Percentiles rank a stretch among this genome's conserved stretches.
Conservation (phyloP, 2,113 vertebrate genomes). For the Notothenia rossii region DNA sequence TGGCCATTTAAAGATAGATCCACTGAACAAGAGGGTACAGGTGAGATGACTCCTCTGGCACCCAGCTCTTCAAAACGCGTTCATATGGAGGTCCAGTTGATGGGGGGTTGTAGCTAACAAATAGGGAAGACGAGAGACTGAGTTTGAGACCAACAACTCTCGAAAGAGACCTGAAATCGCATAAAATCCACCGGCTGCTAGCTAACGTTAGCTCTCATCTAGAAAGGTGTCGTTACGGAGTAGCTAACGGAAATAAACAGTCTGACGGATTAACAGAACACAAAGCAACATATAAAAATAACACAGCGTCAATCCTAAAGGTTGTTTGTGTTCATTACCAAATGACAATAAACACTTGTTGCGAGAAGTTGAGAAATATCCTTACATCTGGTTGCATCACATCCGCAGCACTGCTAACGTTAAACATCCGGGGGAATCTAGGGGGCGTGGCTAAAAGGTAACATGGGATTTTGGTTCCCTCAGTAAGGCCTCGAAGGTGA, state of each 20-base stretch:
- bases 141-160: neutral
- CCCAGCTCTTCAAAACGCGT: slow-evolving; percentile 28
- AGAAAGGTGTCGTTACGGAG: neutral
- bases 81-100: slow-evolving; percentile 5
- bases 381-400: slow-evolving; percentile 54
- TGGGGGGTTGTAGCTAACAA: neutral
- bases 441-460: rapidly evolving
- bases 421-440: neutral
- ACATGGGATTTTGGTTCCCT: rapidly evolving
- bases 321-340: rapidly evolving
- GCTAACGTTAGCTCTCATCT: slow-evolving; percentile 6
- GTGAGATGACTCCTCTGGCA: slow-evolving; percentile 16
- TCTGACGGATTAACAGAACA: neutral
- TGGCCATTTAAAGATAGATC: slow-evolving; percentile 86
- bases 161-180: neutral
- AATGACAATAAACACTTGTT: neutral
- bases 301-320: neutral
- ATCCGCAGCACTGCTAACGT: neutral
- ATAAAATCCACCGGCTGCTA: neutral
- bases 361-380: slow-evolving; percentile 9
- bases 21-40: neutral
- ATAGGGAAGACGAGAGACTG: neutral
- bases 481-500: neutral
- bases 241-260: slow-evolving; percentile 33
- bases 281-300: neutral